These are phyloP conservation scores for Ataeniobius toweri DNA, from an alignment of 2,797 vertebrate genomes.

Conservation along the genomic window DNA sequence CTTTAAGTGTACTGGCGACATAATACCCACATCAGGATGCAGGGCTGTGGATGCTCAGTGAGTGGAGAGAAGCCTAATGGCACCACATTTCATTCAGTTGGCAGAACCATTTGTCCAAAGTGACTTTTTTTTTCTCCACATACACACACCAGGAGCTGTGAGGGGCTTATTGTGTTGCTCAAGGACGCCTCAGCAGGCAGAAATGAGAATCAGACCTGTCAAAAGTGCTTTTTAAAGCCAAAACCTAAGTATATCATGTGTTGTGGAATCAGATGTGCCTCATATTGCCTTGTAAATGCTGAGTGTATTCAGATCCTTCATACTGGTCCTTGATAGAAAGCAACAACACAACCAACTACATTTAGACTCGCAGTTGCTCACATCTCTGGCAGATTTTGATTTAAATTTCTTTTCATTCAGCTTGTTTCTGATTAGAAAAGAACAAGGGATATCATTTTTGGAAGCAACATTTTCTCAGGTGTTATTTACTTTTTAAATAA, in stretches of 20 bases:
- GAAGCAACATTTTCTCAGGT: too few species aligned
- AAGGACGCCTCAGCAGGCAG: slow-evolving; percentile 37
- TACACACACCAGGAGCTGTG: slow-evolving; percentile 4
- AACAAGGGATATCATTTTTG: too few species aligned
- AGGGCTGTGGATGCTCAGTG: slow-evolving; percentile 9
- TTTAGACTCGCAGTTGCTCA: background rate
- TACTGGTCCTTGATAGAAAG: background rate
- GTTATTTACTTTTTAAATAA: too few species aligned
- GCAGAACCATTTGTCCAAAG: slow-evolving; percentile 45
- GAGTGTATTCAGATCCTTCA: background rate
- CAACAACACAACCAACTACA: background rate
- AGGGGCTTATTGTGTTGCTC: slow-evolving; percentile 18
- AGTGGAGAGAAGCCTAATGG: slow-evolving; percentile 53
- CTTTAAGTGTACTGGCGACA: slow-evolving; percentile 19
- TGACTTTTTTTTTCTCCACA: background rate
- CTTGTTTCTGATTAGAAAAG: too few species aligned
- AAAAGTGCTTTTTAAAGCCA: background rate
- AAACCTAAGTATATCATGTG: background rate
- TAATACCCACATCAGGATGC: slow-evolving; percentile 47
- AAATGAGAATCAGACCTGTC: slow-evolving; percentile 8
- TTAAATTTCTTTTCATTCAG: background rate
- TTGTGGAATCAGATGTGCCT: background rate
- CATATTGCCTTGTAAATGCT: background rate
- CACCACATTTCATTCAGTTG: slow-evolving; percentile 54
- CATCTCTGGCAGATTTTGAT: background rate